Evolutionary conservation across 2,888 invertebrate genomes (phyloP).

Genomic region (Folsomia manolachei): DNA sequence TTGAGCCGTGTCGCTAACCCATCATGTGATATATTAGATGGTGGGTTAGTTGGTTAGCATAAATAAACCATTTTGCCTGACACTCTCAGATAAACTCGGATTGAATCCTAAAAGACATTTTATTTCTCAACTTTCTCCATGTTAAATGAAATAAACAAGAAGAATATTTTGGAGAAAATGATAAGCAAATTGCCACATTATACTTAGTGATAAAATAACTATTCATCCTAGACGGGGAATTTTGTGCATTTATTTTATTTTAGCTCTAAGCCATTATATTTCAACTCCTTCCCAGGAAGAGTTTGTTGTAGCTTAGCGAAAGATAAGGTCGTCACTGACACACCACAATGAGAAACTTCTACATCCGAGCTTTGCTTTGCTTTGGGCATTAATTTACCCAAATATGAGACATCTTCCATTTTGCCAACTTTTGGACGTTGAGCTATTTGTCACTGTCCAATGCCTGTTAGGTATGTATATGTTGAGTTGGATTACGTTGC

Average conservation of each 20-base stretch:
- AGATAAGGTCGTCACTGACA: background rate
- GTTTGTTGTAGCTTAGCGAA: background rate
- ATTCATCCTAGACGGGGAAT: background rate
- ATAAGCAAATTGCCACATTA: background rate
- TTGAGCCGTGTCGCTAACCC: background rate
- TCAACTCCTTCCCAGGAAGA: background rate
- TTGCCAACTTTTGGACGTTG: no score
- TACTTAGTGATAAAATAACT: background rate
- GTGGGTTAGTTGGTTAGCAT: background rate
- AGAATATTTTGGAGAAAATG: background rate
- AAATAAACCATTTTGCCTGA: background rate
- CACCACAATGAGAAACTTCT: no score
- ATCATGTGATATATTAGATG: no score
- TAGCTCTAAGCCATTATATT: no score
- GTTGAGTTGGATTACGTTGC: no score
- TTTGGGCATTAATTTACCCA: no score
- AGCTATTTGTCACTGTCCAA: no score
- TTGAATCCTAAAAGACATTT: no score
- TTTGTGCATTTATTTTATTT: no score
- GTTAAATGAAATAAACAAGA: background rate
- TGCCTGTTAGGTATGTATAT: no score
- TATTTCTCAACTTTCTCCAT: background rate
- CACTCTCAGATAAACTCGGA: background rate
- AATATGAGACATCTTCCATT: no score
- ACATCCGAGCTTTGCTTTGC: no score